phyloP scores from a whole-genome alignment of 1,140 invertebrate genomes.

The Homalodisca vitripennis region DNA sequence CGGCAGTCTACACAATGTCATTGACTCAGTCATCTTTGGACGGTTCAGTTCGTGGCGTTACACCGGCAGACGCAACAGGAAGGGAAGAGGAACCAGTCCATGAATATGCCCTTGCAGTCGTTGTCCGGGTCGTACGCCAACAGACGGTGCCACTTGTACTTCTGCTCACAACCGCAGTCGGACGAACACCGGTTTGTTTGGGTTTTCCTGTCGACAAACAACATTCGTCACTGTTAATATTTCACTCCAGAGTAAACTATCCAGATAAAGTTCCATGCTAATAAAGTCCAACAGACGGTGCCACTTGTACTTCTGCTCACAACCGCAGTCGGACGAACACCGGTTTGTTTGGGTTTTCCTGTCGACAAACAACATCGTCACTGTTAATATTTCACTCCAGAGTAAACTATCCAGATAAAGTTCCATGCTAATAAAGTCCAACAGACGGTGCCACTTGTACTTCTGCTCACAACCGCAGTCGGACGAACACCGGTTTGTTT shows the following conservation, averaged over 20 bases:
- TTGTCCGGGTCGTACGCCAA: slow-evolving; percentile 90
- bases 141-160: slow-evolving; percentile 85
- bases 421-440: too few species aligned
- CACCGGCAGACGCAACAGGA: slow-evolving; percentile 91
- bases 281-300: slow-evolving; percentile 82
- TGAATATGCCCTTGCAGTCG: slow-evolving; percentile 91
- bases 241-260: too few species aligned
- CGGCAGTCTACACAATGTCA: background rate
- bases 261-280: too few species aligned
- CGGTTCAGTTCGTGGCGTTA: slow-evolving; percentile 50
- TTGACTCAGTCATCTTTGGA: too few species aligned
- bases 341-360: slow-evolving; percentile 77
- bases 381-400: too few species aligned
- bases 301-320: slow-evolving; percentile 88
- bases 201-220: slow-evolving; percentile 59
- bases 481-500: slow-evolving; percentile 72
- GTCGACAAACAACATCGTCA: background rate
- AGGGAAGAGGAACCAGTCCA: slow-evolving; percentile 94
- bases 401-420: too few species aligned
- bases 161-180: slow-evolving; percentile 88
- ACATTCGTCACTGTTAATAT: background rate
- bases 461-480: slow-evolving; percentile 91
- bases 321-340: slow-evolving; percentile 80
- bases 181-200: slow-evolving; percentile 73
- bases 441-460: slow-evolving; percentile 82